Base-by-base conservation (phyloP, 2,113 vertebrate genomes). In the Salvelinus alpinus region DNA sequence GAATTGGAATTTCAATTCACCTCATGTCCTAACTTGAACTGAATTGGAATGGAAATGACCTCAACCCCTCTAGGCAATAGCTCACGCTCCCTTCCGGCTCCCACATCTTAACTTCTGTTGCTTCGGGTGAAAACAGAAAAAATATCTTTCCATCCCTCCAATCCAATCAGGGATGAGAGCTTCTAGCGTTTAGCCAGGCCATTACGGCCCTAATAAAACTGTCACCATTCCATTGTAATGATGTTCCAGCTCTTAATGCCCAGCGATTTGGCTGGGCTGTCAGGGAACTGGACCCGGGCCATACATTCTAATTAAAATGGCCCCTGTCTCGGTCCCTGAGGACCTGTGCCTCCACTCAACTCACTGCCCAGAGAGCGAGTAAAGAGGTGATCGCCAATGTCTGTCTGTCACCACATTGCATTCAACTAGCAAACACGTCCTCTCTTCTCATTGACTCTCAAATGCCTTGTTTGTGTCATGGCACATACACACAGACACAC, bases 121-220 rank as follows among this genome's bases (percentile, higher is more conserved):
- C 22, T 54, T 68, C 12, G 65, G 47, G 5, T 64, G 74, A 29
- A 44, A 62, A 4, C 31, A 16, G 38, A 76, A 44, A 51, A 69
- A 22, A 65, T 20, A 64, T 68, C 51, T 54, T 20, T 34, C 69
- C 65, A 54, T 54, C 20, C 16, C 18, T 29, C 47, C 54, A 73
- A 34, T 29, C 31, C 66, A 72, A 38, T 83, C 65, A 85, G 71
- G 75, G 64, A 74, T 66, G n/a, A 34, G 8, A 51, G 54, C 71
- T 76, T 31, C 5, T 27, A 79, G 72, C 72, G 5, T 85, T 82
- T 82, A 83, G 75, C 80, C 71, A 72, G 81, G 73, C 84, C 75
- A 82, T 86, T 86, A 84, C 73, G 77, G 3, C 29, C 2, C 24
- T 79, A 82, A 86, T 87, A 88, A 87, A 90, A 80, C 83, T 83